Base-by-base conservation (phyloP, 2,797 vertebrate species). In the Argya squamiceps region DNA sequence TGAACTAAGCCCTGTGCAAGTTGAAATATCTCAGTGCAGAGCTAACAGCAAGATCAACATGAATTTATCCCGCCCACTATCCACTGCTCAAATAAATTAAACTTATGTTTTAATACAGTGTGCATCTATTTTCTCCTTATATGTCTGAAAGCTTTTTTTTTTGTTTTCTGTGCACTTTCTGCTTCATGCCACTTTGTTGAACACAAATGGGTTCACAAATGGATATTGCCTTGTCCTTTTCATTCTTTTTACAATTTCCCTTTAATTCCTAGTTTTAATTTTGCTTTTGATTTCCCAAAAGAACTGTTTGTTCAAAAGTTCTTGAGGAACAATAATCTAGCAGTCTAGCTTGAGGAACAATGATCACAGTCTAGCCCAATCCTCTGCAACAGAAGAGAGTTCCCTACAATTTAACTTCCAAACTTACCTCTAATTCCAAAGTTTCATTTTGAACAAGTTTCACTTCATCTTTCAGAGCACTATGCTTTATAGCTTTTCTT, bases 31-130 rank as follows among this genome's bases (percentile, higher is more conserved):
- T 2, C 36, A 55, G 3, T 50, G 30, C 24, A 67, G 36, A 63
- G 6, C 24, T 78, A 65, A 21, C 11, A 74, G 34, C 11, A 87
- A 50, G 15, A 7, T 16, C 27, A 50, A 16, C 1, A 32, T 13
- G 5, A 11, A 20, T 84, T 74, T 77, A 43, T 32, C 23, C 11
- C 0, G 0, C 58, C 20, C 5, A 5, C 4, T 19, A 44, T 44
- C 47, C 15, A 32, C 6, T 77, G 11, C 1, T 20, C 5, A 29
- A 52, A 20, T 12, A 60, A 73, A 73, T 15, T 30, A 15, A 58
- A 18, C 5, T 64, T 36, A 19, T 62, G 3, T 56, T 64, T 86
- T 36, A 47, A 22, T 44, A 39, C 2, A 36, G 10, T 17, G 16
- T 14, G 9, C 16, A 44, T 16, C 23, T 78, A 30, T 59, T 78